These are phyloP conservation scores for Musca vetustissima DNA, from an alignment of 1,140 invertebrate species.

Conservation along the genomic window DNA sequence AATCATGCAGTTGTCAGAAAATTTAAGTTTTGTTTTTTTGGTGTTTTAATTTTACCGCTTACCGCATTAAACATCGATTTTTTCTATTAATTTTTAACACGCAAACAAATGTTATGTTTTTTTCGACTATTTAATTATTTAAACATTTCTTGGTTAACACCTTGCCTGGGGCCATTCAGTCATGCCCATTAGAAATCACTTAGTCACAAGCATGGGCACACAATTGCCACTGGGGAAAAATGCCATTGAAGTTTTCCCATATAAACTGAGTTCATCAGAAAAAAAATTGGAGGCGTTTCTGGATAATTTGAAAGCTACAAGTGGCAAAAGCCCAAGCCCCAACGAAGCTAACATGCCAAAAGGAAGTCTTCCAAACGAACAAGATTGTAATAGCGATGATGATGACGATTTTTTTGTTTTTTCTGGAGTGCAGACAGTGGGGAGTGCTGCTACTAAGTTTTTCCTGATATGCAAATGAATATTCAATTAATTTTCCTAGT, in stretches of 20 bases:
- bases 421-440: background rate
- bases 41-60: no score
- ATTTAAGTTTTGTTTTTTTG: no score
- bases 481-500: slow-evolving; percentile 20
- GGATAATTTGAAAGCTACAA: slow-evolving; percentile 11
- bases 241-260: no score
- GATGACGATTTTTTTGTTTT: no score
- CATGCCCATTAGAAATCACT: no score
- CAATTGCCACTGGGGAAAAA: no score
- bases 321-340: no score
- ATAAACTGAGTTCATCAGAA: background rate
- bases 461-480: slow-evolving; percentile 16
- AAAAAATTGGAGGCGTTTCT: slow-evolving; percentile 3
- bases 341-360: no score
- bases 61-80: background rate
- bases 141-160: slow-evolving; percentile 8
- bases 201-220: no score
- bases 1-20: no score
- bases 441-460: background rate
- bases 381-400: background rate
- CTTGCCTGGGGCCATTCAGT: background rate
- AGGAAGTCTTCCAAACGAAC: background rate
- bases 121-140: slow-evolving; percentile 12
- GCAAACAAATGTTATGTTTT: slow-evolving; percentile 16
- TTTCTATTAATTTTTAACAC: slow-evolving; percentile 9